A percentile compares a stretch with the other conserved stretches of the same genome.
These are phyloP conservation scores for Pogonophryne albipinna DNA, from an alignment of 2,797 vertebrate genomes.

Conservation along the genomic window DNA sequence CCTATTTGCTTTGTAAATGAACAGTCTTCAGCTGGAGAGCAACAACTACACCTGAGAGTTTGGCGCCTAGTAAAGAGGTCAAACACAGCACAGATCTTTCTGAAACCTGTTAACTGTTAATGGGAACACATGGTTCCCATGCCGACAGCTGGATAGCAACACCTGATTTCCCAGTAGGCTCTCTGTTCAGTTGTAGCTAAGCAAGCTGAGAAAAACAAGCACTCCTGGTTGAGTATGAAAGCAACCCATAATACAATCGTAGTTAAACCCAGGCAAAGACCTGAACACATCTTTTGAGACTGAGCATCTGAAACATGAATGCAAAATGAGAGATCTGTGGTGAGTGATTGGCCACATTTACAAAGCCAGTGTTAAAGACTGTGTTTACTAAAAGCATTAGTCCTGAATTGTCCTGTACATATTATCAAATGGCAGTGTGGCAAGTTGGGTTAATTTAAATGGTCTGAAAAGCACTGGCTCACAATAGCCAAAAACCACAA, in stretches of 20 bases:
- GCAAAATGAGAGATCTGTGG: background rate
- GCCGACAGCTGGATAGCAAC: conserved; percentile 42
- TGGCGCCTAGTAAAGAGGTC: background rate
- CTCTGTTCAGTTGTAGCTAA: conserved; percentile 12
- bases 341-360: background rate
- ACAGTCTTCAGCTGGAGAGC: no score
- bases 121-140: conserved; percentile 49
- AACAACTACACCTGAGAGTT: conserved; percentile 14
- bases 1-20: background rate
- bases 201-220: conserved; percentile 9
- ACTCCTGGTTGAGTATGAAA: background rate
- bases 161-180: conserved; percentile 52
- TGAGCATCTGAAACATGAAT: background rate
- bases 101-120: conserved; percentile 21
- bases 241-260: background rate
- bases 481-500: conserved; percentile 5
- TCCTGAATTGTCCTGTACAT: background rate
- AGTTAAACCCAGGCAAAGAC: background rate
- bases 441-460: background rate
- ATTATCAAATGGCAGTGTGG: background rate
- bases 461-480: conserved; percentile 21
- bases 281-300: background rate
- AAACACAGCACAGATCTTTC: conserved; percentile 19
- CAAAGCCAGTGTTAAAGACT: background rate
- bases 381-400: background rate